These are phyloP conservation scores for Acanthoscelides obtectus DNA, from an alignment of 2,888 invertebrate species.

Conservation along the genomic window DNA sequence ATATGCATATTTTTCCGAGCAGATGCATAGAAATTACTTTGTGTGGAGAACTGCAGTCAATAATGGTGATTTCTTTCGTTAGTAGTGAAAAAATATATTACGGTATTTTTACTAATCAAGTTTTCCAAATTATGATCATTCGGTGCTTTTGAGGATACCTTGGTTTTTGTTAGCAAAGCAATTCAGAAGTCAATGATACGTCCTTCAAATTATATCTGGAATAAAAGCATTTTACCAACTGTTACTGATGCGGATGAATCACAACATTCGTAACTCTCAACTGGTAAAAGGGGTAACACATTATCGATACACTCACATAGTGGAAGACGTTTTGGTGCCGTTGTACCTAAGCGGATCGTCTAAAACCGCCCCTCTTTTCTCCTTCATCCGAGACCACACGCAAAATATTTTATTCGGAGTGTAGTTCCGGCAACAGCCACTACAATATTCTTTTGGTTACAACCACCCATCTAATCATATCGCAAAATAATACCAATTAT, in stretches of 20 bases:
- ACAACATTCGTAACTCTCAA: constrained; percentile 9
- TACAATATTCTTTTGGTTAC: constrained; percentile 41
- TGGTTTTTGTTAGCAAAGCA: neutral
- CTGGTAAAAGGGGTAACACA: constrained; percentile 18
- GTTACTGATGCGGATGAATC: neutral
- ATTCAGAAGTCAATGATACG: neutral
- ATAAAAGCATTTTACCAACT: neutral
- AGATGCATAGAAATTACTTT: no score
- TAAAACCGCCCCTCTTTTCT: constrained; percentile 78
- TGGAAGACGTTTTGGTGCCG: constrained; percentile 83
- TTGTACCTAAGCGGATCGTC: constrained; percentile 85
- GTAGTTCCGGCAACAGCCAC: constrained; percentile 78
- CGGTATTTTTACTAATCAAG: neutral
- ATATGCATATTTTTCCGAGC: no score
- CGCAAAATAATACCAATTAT: neutral
- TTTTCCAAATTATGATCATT: neutral
- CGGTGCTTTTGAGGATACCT: neutral
- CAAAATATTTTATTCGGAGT: constrained; percentile 81
- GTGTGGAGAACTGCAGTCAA: no score
- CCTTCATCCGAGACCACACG: constrained; percentile 75
- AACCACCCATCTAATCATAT: neutral
- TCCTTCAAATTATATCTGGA: neutral
- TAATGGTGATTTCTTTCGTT: no score
- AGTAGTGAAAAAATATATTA: no score
- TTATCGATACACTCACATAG: constrained; percentile 61